Base-by-base conservation (phyloP, 2,888 invertebrate species). In the Campopleginae sp. region DNA sequence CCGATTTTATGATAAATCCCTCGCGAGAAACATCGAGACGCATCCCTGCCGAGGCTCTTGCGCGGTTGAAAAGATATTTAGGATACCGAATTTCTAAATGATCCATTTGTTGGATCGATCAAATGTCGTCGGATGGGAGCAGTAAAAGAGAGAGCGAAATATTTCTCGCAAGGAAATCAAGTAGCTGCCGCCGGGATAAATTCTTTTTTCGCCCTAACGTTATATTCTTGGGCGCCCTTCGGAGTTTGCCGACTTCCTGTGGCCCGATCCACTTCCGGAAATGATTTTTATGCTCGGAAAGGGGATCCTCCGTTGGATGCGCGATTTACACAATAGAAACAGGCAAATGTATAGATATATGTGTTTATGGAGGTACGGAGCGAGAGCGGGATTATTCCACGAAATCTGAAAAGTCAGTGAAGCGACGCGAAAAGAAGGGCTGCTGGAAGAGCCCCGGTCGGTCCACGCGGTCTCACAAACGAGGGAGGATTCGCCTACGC, bases 341-440 rank as follows among this genome's bases (percentile, higher is more conserved):
- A 7, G 5, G 27, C 1, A 54, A 54, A 61, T 33, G 48, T 48
- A 58, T 14, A 27, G 33, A 65, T 31, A 38, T 19, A 23, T 27
- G 54, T 63, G 44, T 48, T 58, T 10, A 66, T 19, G 33, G 17
- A 48, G 80, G 51, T 23, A 76, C 58, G 83, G 75, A 81, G 85
- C 74, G 88, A 78, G 88, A 92, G 85, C 74, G 88, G 80, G 88
- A 92, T 92, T 92, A 92, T 92, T 92, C 91, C 87, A 90, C 90
- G 90, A 91, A 92, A 92, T 92, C 92, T 92, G 92, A 92, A 92
- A 92, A 92, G 88, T 91, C 90, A 91, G 90, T 90, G 88, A 88
- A 89, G 89, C 92, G 88, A 71, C 54, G 65, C 54, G 65, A 78
- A 82, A 83, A 82, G 78, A 82, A 77, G 82, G 85, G 80, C 76